Percentiles rank a stretch among this genome's conserved stretches.
These are phyloP conservation scores for Heterochromis multidens DNA, from an alignment of 2,113 vertebrate species.

Conservation along the genomic window DNA sequence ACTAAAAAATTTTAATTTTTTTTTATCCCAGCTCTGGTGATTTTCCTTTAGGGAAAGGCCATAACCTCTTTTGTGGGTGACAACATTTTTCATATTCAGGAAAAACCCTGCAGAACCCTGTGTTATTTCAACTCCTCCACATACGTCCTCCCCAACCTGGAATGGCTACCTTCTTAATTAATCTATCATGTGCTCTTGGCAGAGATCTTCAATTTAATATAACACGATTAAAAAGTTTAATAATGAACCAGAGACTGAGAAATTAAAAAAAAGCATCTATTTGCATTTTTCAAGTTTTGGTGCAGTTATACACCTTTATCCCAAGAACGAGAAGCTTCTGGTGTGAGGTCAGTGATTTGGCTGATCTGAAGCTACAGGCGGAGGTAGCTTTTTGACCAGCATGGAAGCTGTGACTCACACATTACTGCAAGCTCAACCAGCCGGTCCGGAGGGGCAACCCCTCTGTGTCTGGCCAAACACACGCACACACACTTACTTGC, in stretches of 20 bases:
- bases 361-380: neutral
- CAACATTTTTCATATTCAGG: neutral
- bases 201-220: no score
- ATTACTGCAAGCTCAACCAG: neutral
- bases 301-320: neutral
- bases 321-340: neutral
- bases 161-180: no score
- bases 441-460: conserved; percentile 2
- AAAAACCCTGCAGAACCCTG: no score
- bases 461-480: neutral
- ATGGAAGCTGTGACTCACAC: conserved; percentile 26
- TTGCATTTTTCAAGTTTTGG: neutral
- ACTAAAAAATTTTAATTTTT: no score
- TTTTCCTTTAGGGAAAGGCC: neutral
- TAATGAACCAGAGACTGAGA: no score
- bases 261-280: neutral
- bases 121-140: no score
- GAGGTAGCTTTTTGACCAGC: neutral
- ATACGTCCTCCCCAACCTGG: no score
- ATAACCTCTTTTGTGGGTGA: neutral
- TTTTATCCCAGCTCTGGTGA: no score
- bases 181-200: no score
- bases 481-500: neutral
- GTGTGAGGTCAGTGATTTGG: neutral
- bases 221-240: no score